Base-by-base conservation (phyloP, 2,888 invertebrate species). In the Cephonodes hylas region DNA sequence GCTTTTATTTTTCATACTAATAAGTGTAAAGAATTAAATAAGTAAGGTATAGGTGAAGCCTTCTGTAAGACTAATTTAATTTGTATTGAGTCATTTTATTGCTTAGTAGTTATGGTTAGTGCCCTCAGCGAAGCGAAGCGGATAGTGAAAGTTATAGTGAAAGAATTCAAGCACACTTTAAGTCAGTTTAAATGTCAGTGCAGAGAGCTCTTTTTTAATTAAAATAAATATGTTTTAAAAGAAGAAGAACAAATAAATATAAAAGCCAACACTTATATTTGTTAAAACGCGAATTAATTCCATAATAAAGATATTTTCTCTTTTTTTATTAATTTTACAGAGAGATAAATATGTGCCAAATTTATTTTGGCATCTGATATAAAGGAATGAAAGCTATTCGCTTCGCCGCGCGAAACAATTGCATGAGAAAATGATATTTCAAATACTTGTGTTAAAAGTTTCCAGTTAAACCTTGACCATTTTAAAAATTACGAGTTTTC, bases 1-100 rank as follows among this genome's bases (percentile, higher is more conserved):
- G 86, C 84, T 89, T 88, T 89, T 90, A 88, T 88, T 90, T 90
- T 89, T 87, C 83, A 84, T 87, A 88, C 80, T 70, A 68, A 59
- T 85, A 84, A 81, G 74, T 83, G 80, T 85, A 84, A 81, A 83
- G 75, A 77, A 73, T 48, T 59, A 18, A 34, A 57, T 59, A 22
- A 48, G 38, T 20, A 69, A 66, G 73, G 66, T 59, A 61, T 64
- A 61, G 63, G 64, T 65, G 44, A 63, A 66, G 66, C 64, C 44
- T 38, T 53, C 20, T 59, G 45, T 59, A 56, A 58, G 58, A 58
- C 31, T 53, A 27, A 15, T 44, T 44, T 53, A 18, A 53, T 31
- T 53, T 53, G 27, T 13, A 53, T 22, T 53, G 53, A 53, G 18
- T 31, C 31, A 10, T 25, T 31, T 53, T 38, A 38, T n/a, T 27